Base-by-base conservation (phyloP, 2,888 invertebrate genomes). In the Amphiduros pacificus region DNA sequence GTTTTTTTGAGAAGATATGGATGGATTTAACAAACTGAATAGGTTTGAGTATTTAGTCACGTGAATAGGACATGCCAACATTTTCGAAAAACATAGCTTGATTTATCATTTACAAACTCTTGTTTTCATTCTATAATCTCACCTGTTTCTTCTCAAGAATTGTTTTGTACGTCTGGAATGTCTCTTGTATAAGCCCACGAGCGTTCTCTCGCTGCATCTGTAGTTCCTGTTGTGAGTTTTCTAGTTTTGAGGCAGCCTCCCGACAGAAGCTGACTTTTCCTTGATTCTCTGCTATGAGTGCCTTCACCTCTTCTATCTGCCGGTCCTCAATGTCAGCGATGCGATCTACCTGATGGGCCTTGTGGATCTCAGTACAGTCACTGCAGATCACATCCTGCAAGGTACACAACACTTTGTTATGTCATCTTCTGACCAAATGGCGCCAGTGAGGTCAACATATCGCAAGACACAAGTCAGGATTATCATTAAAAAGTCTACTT, bases 161-260 rank as follows among this genome's bases (percentile, higher is more conserved):
- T 32, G 90, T 90, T 80, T 91, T 91, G 67, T 81, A 83, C 63
- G 78, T 83, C 63, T 82, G 82, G 77, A 82, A 83, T 68, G 83
- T 82, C 72, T 83, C 81, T 55, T 76, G 70, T 32, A 95, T 92
- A 65, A 91, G 86, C 77, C 89, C 89, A 75, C 90, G 90, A 31
- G 93, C 93, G 73, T 90, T 89, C 76, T 94, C 93, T 69, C 91
- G 89, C 79, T 94, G 93, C 74, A 89, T 87, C 81, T 94, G 93
- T 66, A 95, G 84, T 73, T 94, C 94, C 65, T 90, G 90, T 57
- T 95, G 86, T 31, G 91, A 89, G 77, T 88, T 90, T 73, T 91
- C 90, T 61, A 94, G 84, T 73, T 88, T 88, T 26, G 87, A 87
- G 52, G 91, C 89, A 31, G 90, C 89, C 75, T 89, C 89, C 73